These are phyloP conservation scores for Schizopygopsis malacanthus DNA, from an alignment of 2,797 vertebrate species.

Conservation along the genomic window DNA sequence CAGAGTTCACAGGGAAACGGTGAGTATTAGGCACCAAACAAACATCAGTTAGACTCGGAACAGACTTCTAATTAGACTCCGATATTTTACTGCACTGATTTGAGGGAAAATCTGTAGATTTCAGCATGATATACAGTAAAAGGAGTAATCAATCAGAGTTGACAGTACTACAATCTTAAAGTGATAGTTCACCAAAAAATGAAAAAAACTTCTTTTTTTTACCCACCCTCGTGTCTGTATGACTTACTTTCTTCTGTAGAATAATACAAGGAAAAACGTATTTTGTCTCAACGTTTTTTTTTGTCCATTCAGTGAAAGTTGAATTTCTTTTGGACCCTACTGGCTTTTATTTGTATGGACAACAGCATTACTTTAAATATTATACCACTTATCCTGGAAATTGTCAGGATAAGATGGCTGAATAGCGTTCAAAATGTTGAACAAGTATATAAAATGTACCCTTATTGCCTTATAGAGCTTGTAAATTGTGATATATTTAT, in stretches of 20 bases:
- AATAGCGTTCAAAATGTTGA: background rate
- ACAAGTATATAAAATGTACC: background rate
- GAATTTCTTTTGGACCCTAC: background rate
- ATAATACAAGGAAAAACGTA: background rate
- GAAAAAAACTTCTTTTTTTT: background rate
- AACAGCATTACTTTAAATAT: background rate
- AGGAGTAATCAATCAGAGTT: background rate
- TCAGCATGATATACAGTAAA: background rate
- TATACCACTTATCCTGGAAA: background rate
- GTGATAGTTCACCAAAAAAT: background rate
- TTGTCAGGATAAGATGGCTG: background rate
- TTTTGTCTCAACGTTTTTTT: no score
- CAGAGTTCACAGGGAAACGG: constrained; percentile 97
- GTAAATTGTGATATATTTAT: background rate
- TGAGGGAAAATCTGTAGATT: background rate
- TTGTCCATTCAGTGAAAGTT: no score
- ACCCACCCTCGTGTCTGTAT: background rate
- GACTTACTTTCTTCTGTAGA: background rate
- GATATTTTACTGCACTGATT: background rate
- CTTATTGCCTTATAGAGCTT: background rate
- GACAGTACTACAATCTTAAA: background rate
- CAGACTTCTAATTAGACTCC: background rate
- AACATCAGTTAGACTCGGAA: background rate
- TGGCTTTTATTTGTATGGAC: background rate
- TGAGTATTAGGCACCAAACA: constrained; percentile 62